A percentile compares a stretch with the other conserved stretches of the same genome.
These are phyloP conservation scores for Pasiphila rectangulata DNA, from an alignment of 2,888 invertebrate genomes.

Conservation along the genomic window DNA sequence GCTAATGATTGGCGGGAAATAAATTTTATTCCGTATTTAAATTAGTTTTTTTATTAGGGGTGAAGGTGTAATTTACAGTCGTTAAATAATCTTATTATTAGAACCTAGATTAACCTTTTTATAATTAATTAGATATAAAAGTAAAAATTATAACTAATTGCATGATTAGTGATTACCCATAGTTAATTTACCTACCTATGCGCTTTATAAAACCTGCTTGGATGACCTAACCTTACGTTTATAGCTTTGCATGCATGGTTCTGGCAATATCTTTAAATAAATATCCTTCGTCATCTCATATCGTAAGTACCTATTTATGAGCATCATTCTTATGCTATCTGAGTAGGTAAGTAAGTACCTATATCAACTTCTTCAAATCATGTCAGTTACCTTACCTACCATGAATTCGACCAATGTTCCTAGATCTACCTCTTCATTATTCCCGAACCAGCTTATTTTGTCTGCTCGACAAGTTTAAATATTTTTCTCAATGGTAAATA, in stretches of 20 bases:
- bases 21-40: neutral
- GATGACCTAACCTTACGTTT: conserved; percentile 11
- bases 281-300: conserved; percentile 10
- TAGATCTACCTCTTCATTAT: neutral
- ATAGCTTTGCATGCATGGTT: conserved; percentile 12
- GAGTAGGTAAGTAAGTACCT: conserved; percentile 17
- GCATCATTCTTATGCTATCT: conserved; percentile 9
- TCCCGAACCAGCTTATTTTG: neutral
- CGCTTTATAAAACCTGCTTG: conserved; percentile 17
- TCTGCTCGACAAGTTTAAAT: neutral
- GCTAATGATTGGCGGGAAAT: conserved; percentile 6
- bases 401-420: neutral
- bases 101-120: conserved; percentile 1
- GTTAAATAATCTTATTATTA: too few relatives aligned
- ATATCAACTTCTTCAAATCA: conserved; percentile 1
- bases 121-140: neutral
- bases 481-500: too few relatives aligned
- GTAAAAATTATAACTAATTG: conserved; percentile 2
- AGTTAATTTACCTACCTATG: conserved; percentile 13
- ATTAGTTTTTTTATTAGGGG: neutral
- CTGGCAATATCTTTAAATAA: conserved; percentile 14
- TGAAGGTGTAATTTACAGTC: neutral
- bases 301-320: conserved; percentile 17
- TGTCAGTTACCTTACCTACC: neutral
- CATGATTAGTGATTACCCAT: conserved; percentile 11